phyloP scores from a whole-genome alignment of 2,113 vertebrate genomes.

The Caloenas nicobarica region DNA sequence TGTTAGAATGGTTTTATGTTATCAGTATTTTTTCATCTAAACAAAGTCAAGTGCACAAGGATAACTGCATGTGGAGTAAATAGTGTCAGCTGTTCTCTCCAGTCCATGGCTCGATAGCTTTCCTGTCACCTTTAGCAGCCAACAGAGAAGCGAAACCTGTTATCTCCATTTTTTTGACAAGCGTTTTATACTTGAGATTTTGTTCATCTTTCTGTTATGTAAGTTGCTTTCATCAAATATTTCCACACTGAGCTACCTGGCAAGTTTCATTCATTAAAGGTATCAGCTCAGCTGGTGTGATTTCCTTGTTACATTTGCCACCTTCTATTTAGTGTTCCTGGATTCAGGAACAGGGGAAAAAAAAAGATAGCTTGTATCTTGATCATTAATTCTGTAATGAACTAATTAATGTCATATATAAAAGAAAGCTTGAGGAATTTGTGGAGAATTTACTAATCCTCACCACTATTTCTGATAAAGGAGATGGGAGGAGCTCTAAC shows the following conservation, averaged over 20 bases:
- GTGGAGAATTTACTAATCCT: background rate
- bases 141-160: background rate
- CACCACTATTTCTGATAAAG: background rate
- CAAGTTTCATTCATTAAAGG: background rate
- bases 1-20: background rate
- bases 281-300: background rate
- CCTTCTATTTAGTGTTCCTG: background rate
- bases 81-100: background rate
- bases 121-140: background rate
- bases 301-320: background rate
- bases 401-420: background rate
- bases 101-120: background rate
- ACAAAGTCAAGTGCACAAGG: background rate
- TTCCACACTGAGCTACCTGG: background rate
- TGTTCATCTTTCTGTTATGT: background rate
- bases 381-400: background rate
- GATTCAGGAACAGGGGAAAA: background rate
- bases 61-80: background rate
- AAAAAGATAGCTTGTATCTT: background rate
- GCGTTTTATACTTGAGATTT: background rate
- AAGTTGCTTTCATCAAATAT: background rate
- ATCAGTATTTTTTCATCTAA: background rate
- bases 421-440: background rate
- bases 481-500: background rate
- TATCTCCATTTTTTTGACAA: background rate